These are phyloP conservation scores for silkworm (Bombyx mori) DNA, from an alignment of 1,140 invertebrate genomes.

Conservation along the genomic window DNA sequence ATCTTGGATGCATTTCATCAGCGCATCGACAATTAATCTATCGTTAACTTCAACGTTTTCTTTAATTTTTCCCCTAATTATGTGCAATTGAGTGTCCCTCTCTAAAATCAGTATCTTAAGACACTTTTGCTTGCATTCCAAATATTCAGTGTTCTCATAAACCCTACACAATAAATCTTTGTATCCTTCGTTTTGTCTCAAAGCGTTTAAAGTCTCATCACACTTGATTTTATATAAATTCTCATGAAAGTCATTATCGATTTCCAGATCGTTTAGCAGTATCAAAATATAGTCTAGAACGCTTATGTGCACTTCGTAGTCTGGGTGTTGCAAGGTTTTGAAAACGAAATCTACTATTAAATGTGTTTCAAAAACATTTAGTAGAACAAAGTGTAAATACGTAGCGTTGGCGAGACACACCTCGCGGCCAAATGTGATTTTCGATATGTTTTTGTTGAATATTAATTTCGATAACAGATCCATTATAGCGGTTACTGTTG, in stretches of 20 bases:
- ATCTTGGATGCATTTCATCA: conserved; percentile 29
- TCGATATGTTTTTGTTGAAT: conserved; percentile 12
- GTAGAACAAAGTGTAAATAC: conserved; percentile 28
- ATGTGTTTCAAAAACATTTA: conserved; percentile 16
- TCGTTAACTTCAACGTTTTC: conserved; percentile 3
- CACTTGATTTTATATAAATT: conserved; percentile 21
- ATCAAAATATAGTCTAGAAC: conserved; percentile 40
- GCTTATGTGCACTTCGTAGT: conserved; percentile 41
- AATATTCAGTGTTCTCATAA: conserved; percentile 28
- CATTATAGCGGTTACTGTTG: conserved; percentile 23
- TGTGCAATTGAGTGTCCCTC: conserved; percentile 26
- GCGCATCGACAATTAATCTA: conserved; percentile 18
- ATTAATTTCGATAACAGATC: conserved; percentile 22
- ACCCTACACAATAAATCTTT: conserved; percentile 26
- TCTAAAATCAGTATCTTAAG: conserved; percentile 36
- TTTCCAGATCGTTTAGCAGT: conserved; percentile 23
- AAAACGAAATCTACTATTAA: conserved; percentile 17
- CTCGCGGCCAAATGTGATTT: conserved; percentile 28
- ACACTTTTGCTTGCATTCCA: conserved; percentile 47
- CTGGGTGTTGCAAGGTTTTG: conserved; percentile 23
- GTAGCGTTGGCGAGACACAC: conserved; percentile 33
- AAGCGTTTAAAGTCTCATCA: conserved; percentile 8
- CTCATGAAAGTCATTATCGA: conserved; percentile 29
- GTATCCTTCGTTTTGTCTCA: conserved; percentile 21
- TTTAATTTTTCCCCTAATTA: conserved; percentile 13